Evolutionary conservation across 2,888 invertebrate genomes (phyloP), one percentile per base, ranked within the genome.

Genomic region (Mimas tiliae): DNA sequence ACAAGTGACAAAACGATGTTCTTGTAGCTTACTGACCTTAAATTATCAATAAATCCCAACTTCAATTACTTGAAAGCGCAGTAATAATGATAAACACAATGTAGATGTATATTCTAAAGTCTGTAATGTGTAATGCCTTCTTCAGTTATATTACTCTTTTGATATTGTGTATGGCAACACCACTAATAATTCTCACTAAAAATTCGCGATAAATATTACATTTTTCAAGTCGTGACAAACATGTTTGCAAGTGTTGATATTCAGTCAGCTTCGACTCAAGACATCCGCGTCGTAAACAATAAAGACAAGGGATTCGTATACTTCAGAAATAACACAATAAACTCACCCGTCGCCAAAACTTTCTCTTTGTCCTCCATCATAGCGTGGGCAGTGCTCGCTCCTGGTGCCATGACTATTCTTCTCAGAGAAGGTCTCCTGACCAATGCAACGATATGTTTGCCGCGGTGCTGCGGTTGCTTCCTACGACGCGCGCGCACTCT

Each of bases 391-490:
- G 95, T 94, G 79, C 90, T 91, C 64, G 94, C 91, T 88, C 93
- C 93, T 62, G 95, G 95, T 79, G 95, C 94, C 95, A 95, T 95
- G 27, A 89, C 92, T 72, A 91, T 91, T 77, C 91, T 88, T 78
- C 90, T 89, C 66, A 91, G 75, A 69, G 92, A 92, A 70, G 90
- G 88, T 89, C 91, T 91, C 72, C 91, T 86, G 68, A 88, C 85
- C 79, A 93, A 84, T 72, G 92, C 90, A 73, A 91, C 88, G 70
- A 88, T 85, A 75, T 91, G 89, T 78, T 91, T 93, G 34, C 78
- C 78, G 68, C 90, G 86, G 74, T 86, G 80, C 74, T 85, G 89
- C 79, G 86, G 88, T 65, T 81, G 82, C 81, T 81, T 88, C 75
- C 85, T 85, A 62, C 90, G 90, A 76, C 93, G 93, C 91, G 93